Conservation (phyloP, 2,113 vertebrate genomes). For the Cochlearius cochlearius region DNA sequence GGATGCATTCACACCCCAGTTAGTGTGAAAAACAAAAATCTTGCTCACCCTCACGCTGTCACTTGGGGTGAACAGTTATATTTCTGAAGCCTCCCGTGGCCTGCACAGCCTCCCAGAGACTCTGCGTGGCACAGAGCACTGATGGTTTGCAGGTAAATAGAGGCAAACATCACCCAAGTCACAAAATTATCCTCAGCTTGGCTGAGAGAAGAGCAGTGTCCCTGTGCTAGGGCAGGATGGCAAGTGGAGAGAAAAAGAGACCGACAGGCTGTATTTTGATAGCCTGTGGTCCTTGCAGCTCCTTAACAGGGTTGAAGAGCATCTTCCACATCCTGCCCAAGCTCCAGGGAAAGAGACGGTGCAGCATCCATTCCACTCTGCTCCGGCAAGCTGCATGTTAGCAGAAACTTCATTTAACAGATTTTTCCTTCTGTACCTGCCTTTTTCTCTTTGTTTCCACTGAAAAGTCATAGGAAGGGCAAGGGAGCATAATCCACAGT, state of each 20-base stretch:
- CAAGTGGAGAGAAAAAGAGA: neutral
- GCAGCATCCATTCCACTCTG: neutral
- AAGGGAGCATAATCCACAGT: neutral
- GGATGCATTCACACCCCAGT: neutral
- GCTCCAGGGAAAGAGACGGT: neutral
- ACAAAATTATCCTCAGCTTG: neutral
- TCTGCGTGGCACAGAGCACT: neutral
- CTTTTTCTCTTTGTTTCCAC: neutral
- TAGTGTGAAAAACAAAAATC: neutral
- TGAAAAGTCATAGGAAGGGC: neutral
- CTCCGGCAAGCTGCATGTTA: neutral
- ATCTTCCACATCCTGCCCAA: neutral
- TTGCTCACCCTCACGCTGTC: neutral
- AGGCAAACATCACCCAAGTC: neutral
- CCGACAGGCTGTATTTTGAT: neutral
- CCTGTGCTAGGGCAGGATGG: neutral
- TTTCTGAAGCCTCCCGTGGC: neutral
- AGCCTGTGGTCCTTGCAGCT: neutral
- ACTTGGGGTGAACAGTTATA: neutral
- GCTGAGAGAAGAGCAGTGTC: neutral
- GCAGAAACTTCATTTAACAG: neutral
- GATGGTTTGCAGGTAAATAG: neutral
- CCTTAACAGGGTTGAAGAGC: neutral
- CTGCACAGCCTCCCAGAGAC: neutral
- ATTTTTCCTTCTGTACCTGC: neutral